Percentiles rank a stretch among this genome's conserved stretches.
Conservation (phyloP, 2,113 vertebrate genomes). For the Aegithalos caudatus region DNA sequence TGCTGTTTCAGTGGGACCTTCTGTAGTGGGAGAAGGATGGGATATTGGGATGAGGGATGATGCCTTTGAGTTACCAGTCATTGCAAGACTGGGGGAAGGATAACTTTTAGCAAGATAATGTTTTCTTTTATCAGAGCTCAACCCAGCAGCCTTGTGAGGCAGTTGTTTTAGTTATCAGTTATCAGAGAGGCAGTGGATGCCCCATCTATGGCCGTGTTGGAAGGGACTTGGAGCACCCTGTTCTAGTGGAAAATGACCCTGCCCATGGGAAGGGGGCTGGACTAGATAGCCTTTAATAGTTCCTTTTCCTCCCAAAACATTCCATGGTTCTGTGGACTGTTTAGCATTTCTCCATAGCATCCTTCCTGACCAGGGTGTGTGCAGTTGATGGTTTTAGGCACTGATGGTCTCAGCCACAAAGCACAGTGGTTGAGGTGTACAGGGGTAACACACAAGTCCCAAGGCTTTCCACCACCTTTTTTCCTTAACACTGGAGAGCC, state of each 20-base stretch:
- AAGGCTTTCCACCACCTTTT: background rate
- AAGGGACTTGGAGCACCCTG: background rate
- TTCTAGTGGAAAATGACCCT: background rate
- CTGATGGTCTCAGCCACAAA: background rate
- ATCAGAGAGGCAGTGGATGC: background rate
- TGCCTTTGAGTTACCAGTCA: background rate
- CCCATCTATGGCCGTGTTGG: background rate
- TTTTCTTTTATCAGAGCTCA: background rate
- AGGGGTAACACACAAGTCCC: background rate
- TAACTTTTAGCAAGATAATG: background rate
- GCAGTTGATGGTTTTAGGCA: background rate
- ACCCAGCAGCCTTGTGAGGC: background rate
- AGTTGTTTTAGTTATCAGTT: background rate
- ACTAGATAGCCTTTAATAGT: too few species aligned
- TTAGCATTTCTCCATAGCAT: background rate
- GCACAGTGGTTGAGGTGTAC: background rate
- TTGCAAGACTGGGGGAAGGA: background rate
- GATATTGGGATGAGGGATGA: background rate
- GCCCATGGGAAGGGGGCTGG: background rate
- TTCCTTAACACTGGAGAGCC: background rate
- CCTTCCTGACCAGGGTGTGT: background rate
- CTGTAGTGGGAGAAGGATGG: fast-evolving
- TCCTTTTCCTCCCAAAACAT: background rate
- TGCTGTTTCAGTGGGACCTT: background rate
- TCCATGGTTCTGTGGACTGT: background rate